Evolutionary conservation across 1,140 invertebrate genomes (phyloP).

Genomic region (Drosophila guanche): DNA sequence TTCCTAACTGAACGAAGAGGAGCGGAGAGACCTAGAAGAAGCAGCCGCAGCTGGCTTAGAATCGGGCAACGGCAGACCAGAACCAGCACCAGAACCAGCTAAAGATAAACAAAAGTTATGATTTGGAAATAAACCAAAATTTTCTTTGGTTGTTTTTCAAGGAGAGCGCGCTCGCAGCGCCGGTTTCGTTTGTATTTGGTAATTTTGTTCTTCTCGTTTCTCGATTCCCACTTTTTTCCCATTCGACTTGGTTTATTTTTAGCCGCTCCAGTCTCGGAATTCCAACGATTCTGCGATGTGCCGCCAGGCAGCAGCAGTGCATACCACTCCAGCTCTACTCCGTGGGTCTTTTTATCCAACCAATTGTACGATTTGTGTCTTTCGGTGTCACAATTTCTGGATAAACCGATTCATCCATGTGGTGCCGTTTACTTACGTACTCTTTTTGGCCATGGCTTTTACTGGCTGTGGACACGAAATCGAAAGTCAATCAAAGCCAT

Average conservation of each 20-base stretch:
- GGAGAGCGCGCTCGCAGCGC: constrained; percentile 44
- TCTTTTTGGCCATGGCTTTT: constrained; percentile 8
- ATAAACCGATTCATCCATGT: too few relatives aligned
- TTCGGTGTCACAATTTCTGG: too few relatives aligned
- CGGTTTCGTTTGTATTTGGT: not conserved
- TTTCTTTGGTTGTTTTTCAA: constrained; percentile 58
- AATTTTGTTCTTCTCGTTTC: constrained; percentile 8
- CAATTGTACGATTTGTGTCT: too few relatives aligned
- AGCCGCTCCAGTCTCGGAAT: too few relatives aligned
- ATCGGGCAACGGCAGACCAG: constrained; percentile 7
- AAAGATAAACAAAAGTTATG: constrained; percentile 79
- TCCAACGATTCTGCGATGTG: too few relatives aligned
- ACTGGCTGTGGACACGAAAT: constrained; percentile 12
- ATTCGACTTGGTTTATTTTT: constrained; percentile 21
- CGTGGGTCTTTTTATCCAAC: too few relatives aligned
- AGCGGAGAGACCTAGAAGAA: constrained; percentile 6
- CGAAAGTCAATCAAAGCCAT: constrained; percentile 40
- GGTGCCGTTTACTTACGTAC: too few relatives aligned
- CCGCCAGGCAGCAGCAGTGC: too few relatives aligned
- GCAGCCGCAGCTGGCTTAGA: constrained; percentile 10
- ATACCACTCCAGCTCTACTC: too few relatives aligned
- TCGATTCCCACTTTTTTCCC: constrained; percentile 16
- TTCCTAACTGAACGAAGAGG: not conserved
- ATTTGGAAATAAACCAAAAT: constrained; percentile 76
- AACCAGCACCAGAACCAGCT: constrained; percentile 31